A percentile compares a stretch with the other conserved stretches of the same genome.
phyloP scores from a whole-genome alignment of 2,888 invertebrate genomes.

The Mechanitis messenoides region DNA sequence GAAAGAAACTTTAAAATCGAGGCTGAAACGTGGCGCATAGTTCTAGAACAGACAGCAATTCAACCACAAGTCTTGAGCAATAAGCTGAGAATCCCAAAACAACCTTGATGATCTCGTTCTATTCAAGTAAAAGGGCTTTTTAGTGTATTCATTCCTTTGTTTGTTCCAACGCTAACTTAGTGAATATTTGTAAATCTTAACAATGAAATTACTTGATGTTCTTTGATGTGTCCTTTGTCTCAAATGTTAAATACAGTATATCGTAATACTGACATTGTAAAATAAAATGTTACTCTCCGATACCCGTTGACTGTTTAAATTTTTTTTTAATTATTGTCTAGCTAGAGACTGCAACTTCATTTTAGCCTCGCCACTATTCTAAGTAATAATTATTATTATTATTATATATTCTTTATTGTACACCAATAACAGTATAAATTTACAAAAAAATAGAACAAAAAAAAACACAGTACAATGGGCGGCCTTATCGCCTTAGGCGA shows the following conservation, averaged over 20 bases:
- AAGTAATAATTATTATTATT: too few species aligned
- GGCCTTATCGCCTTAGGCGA: too few species aligned
- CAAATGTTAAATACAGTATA: not conserved
- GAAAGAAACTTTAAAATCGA: constrained; percentile 34
- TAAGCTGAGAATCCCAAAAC: constrained; percentile 47
- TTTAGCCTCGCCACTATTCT: too few species aligned
- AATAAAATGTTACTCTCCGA: too few species aligned
- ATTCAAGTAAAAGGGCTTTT: constrained; percentile 38
- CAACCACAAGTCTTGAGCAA: constrained; percentile 55
- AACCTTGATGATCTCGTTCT: constrained; percentile 54
- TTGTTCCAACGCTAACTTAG: not conserved
- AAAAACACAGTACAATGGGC: too few species aligned
- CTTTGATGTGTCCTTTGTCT: constrained; percentile 2
- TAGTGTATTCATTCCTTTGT: constrained; percentile 12
- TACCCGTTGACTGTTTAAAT: too few species aligned
- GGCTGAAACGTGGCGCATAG: constrained; percentile 53
- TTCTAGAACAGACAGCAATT: constrained; percentile 38
- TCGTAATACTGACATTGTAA: too few species aligned
- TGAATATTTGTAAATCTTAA: constrained; percentile 10
- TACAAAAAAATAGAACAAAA: too few species aligned
- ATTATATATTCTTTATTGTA: too few species aligned
- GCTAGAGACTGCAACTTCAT: too few species aligned
- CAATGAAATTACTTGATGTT: constrained; percentile 9
- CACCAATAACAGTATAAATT: too few species aligned
- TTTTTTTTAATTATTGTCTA: too few species aligned